Evolutionary conservation across 2,113 vertebrate genomes (phyloP).

Genomic region (Pao palembangensis): DNA sequence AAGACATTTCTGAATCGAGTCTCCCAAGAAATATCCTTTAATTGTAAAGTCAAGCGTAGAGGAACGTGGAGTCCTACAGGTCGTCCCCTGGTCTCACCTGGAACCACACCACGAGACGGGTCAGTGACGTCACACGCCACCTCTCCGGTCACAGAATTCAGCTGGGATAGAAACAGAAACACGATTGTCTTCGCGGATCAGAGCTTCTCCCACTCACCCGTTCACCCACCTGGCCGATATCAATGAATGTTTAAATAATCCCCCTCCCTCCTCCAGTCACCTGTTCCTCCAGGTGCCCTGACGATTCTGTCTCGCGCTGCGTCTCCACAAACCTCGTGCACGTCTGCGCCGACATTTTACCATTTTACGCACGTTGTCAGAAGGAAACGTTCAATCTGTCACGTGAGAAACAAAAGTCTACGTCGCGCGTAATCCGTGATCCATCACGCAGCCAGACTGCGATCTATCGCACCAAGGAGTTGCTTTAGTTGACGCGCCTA

Average conservation of each 20-base stretch:
- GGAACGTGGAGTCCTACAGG: slow-evolving; percentile 1
- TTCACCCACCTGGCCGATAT: too few relatives aligned
- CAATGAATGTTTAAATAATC: too few relatives aligned
- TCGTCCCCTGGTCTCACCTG: slow-evolving; percentile 14
- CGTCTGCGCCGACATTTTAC: too few relatives aligned
- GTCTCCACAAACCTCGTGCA: background rate
- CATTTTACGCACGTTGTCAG: too few relatives aligned
- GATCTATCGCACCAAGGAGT: too few relatives aligned
- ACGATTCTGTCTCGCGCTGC: background rate
- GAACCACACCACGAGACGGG: slow-evolving; percentile 24
- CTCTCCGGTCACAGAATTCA: background rate
- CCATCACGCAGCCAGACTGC: background rate
- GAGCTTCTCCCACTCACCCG: background rate
- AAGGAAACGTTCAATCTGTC: background rate
- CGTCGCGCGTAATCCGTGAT: background rate
- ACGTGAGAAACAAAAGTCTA: background rate
- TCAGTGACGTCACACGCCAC: slow-evolving; percentile 21
- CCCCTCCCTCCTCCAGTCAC: too few relatives aligned
- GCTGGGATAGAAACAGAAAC: background rate
- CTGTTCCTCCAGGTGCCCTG: too few relatives aligned
- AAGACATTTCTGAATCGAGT: slow-evolving; percentile 72
- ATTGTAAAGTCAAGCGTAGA: slow-evolving; percentile 78
- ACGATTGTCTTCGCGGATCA: background rate
- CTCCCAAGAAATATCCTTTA: slow-evolving; percentile 82
- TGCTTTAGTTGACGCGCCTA: too few relatives aligned